These are phyloP conservation scores for Xyliphius kryptos DNA, from an alignment of 2,113 vertebrate genomes.

Conservation along the genomic window DNA sequence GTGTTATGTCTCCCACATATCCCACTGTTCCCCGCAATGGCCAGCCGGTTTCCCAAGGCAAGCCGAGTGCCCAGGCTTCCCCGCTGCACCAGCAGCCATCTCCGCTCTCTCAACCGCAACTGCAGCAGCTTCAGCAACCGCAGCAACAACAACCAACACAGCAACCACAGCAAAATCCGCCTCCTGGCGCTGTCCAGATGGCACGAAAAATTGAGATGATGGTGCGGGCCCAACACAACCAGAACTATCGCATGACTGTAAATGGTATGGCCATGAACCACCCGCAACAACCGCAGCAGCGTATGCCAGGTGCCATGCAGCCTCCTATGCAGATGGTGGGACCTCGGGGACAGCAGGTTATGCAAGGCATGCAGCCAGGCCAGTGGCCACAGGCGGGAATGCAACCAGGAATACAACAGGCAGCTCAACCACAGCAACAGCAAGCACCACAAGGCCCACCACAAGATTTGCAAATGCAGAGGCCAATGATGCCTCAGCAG, in stretches of 20 bases:
- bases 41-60: constrained; percentile 81
- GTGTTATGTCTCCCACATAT: constrained; percentile 82
- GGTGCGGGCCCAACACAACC: constrained; percentile 78
- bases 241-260: constrained; percentile 83
- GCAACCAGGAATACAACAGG: no score
- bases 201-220: constrained; percentile 90
- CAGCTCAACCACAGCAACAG: constrained; percentile 42
- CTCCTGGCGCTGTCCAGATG: constrained; percentile 84
- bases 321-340: constrained; percentile 79
- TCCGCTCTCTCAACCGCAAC: constrained; percentile 72
- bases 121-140: constrained; percentile 63
- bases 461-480: no score
- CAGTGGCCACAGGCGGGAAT: constrained; percentile 77
- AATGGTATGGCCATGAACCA: constrained; percentile 82
- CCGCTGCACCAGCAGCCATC: constrained; percentile 76
- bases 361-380: constrained; percentile 72
- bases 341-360: constrained; percentile 75
- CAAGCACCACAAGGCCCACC: constrained; percentile 58
- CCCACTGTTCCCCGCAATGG: constrained; percentile 73
- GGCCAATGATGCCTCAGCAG: constrained; percentile 68
- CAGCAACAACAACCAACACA: constrained; percentile 74
- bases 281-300: constrained; percentile 63
- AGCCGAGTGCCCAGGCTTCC: constrained; percentile 69
- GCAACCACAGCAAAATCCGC: constrained; percentile 72
- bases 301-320: constrained; percentile 76